phyloP scores from a whole-genome alignment of 2,113 vertebrate genomes.

The Ptychochromis oligacanthus region DNA sequence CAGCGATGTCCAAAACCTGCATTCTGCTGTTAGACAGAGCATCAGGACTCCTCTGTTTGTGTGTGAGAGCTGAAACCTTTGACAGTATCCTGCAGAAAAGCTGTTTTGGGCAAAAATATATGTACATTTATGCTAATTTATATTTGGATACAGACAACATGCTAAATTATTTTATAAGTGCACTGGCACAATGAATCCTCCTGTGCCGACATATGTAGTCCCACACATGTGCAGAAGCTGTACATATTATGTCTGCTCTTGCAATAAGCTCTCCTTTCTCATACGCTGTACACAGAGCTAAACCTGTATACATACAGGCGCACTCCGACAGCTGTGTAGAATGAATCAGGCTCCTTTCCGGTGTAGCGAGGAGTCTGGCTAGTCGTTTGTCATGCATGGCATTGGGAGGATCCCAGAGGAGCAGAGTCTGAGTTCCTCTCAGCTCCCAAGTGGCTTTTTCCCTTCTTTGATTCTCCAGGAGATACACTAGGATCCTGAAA shows the following conservation, averaged over 20 bases:
- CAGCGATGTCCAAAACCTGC: slow-evolving; percentile 49
- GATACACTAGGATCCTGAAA: slow-evolving; percentile 38
- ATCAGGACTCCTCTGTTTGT: slow-evolving; percentile 28
- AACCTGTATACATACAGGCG: background rate
- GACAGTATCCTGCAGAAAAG: slow-evolving; percentile 15
- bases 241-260: slow-evolving; percentile 6
- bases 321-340: slow-evolving; percentile 26
- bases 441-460: slow-evolving; percentile 37
- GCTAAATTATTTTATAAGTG: background rate
- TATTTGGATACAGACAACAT: slow-evolving; percentile 16
- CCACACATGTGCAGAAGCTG: slow-evolving; percentile 1
- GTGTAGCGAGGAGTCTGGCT: slow-evolving; percentile 35
- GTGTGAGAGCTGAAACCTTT: slow-evolving; percentile 4
- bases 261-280: slow-evolving; percentile 13
- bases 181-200: slow-evolving; percentile 8
- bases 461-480: slow-evolving; percentile 46
- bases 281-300: background rate
- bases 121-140: background rate
- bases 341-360: slow-evolving; percentile 32
- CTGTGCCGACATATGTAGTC: slow-evolving; percentile 8
- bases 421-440: slow-evolving; percentile 29
- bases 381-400: slow-evolving; percentile 56
- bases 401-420: slow-evolving; percentile 56
- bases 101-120: background rate
- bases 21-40: slow-evolving; percentile 51